Base-by-base conservation (phyloP, 37 sponge, comb jelly and placozoan genomes). In the Petrosia ficiformis region DNA sequence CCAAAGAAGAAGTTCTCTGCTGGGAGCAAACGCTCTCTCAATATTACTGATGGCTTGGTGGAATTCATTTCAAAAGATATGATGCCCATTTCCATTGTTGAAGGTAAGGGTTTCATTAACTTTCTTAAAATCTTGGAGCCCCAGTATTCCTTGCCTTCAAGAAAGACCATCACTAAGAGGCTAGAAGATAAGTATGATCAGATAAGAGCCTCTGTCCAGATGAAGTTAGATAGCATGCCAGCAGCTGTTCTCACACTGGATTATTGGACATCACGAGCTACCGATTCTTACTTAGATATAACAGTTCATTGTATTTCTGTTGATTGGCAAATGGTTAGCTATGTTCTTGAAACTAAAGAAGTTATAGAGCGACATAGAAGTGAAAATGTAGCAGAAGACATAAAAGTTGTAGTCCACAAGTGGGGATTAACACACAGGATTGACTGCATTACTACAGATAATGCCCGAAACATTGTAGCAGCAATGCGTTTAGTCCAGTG, bases 381-480 rank as follows among this genome's bases (percentile, higher is more conserved):
- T 48, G 8, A 8, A 19, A 8, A 48, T 48, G 14, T 48, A 48
- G 54, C 54, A 48, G 54, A 8, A 19, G 54, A 48, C 8, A 8
- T 48, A 14, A 48, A 48, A 19, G 14, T 8, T 19, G 54, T 48
- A 14, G 14, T 14, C 54, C 8, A 8, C 25, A 52, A 40, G 29
- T 81, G 82, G 82, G 44, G 42, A 14, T 74, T 81, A 24, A n/a
- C 29, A 16, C 29, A 63, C 2, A 42, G 75, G 26, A 40, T 70
- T 26, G 64, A 72, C 39, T 59, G 44, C 39, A 39, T 72, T 24
- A 3, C 71, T 48, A 10, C 72, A 21, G 81, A 80, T 44, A 80
- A 82, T 82, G 83, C 76, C 29, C n/a, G 67, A 34, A 82, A 82
- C 75, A 82, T 82, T 68, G 68, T 22, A 30, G 60, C 41, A 44